phyloP scores from a whole-genome alignment of 2,888 invertebrate species.

The Acrobasis suavella region DNA sequence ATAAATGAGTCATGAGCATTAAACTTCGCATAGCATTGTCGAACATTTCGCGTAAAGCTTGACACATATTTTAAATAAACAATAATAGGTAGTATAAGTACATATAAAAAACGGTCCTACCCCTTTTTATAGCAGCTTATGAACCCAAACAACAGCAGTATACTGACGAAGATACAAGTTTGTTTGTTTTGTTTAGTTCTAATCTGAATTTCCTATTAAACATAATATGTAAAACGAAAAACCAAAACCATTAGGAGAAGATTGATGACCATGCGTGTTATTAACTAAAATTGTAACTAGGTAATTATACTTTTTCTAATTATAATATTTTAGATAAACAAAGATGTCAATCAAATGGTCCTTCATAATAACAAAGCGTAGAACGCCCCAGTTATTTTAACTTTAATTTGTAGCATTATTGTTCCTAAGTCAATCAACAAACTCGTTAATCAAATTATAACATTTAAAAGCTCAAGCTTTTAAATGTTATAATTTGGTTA shows the following conservation, averaged over 20 bases:
- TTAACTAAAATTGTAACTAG: slow-evolving; percentile 40
- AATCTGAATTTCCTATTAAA: slow-evolving; percentile 19
- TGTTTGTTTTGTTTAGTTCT: slow-evolving; percentile 27
- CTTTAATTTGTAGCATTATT: slow-evolving; percentile 1
- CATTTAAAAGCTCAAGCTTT: not conserved
- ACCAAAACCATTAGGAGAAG: slow-evolving; percentile 26
- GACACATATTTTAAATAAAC: not conserved
- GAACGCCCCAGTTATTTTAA: not conserved
- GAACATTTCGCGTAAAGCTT: slow-evolving; percentile 1
- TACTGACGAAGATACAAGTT: not conserved
- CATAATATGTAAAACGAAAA: slow-evolving; percentile 20
- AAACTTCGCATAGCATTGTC: not conserved
- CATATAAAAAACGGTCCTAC: not conserved
- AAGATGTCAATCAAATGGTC: slow-evolving; percentile 39
- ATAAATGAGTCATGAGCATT: not conserved
- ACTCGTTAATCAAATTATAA: not conserved
- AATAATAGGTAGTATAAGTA: not conserved
- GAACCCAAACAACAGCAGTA: not conserved
- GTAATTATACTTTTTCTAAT: slow-evolving; percentile 46
- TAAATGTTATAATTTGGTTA: not conserved
- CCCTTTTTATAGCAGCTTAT: not conserved
- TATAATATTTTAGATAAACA: slow-evolving; percentile 44
- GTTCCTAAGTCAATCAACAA: slow-evolving; percentile 2
- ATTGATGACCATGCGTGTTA: slow-evolving; percentile 32
- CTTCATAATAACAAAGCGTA: slow-evolving; percentile 11